A percentile compares a stretch with the other conserved stretches of the same genome.
These are phyloP conservation scores for Automeris io DNA, from an alignment of 2,888 invertebrate genomes.

Conservation along the genomic window DNA sequence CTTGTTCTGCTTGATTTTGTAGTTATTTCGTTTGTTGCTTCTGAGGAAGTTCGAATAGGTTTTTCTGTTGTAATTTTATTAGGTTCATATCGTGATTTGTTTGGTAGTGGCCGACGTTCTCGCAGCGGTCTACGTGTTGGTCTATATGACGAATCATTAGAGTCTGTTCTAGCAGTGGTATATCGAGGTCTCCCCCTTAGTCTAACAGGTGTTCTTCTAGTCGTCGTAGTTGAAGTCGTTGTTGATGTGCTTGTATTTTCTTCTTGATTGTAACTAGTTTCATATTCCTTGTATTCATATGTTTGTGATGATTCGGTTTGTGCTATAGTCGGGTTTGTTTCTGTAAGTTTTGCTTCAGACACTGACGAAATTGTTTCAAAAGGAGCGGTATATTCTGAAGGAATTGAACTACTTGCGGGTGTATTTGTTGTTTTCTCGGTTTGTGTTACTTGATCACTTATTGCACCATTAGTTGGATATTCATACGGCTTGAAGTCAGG, in stretches of 20 bases:
- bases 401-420: constrained; percentile 15
- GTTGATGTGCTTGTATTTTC: constrained; percentile 35
- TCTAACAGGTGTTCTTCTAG: constrained; percentile 48
- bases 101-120: constrained; percentile 66
- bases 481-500: constrained; percentile 43
- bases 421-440: constrained; percentile 18
- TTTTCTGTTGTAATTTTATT: constrained; percentile 61
- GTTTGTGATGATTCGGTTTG: constrained; percentile 32
- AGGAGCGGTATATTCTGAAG: constrained; percentile 30
- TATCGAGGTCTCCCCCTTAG: constrained; percentile 59
- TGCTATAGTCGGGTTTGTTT: constrained; percentile 28
- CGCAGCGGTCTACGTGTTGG: constrained; percentile 70
- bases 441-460: constrained; percentile 22
- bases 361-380: constrained; percentile 31
- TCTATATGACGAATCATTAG: constrained; percentile 56
- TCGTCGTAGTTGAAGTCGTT: constrained; percentile 51
- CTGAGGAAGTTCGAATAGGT: constrained; percentile 36
- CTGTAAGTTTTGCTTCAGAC: constrained; percentile 29
- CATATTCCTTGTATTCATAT: constrained; percentile 43
- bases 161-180: constrained; percentile 54
- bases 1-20: constrained; percentile 38
- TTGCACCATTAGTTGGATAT: constrained; percentile 37
- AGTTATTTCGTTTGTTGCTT: constrained; percentile 45
- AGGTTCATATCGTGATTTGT: constrained; percentile 51
- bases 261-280: constrained; percentile 30